Conservation (phyloP, 2,797 vertebrate species). For the Echiichthys vipera region DNA sequence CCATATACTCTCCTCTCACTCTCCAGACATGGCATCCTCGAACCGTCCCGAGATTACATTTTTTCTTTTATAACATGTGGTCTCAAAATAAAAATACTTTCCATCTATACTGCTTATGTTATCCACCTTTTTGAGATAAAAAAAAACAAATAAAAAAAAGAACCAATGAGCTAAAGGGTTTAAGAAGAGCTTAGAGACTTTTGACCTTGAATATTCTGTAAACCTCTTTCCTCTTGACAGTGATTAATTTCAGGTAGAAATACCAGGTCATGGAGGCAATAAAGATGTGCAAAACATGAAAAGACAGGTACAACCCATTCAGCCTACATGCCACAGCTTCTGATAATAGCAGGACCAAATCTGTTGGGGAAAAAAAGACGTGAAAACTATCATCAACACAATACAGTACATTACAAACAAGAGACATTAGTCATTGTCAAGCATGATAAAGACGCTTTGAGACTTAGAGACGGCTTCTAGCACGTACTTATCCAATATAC, state of each 20-base stretch:
- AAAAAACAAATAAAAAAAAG: neutral
- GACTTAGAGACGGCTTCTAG: constrained; percentile 27
- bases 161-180: constrained; percentile 11
- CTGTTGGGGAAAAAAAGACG: constrained; percentile 24
- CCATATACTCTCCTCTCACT: too few relatives aligned
- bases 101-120: neutral
- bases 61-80: neutral
- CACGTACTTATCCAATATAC: constrained; percentile 49
- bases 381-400: constrained; percentile 45
- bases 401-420: constrained; percentile 39
- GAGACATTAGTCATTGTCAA: constrained; percentile 61
- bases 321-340: constrained; percentile 10
- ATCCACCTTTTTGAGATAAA: neutral
- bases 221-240: constrained; percentile 53
- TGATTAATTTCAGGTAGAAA: constrained; percentile 67
- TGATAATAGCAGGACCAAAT: constrained; percentile 41
- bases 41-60: neutral
- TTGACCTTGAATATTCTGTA: constrained; percentile 55
- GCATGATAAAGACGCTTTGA: constrained; percentile 24
- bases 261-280: constrained; percentile 47
- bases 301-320: constrained; percentile 41
- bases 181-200: constrained; percentile 31
- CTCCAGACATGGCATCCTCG: neutral
- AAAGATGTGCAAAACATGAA: constrained; percentile 53
- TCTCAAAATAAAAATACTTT: neutral